Conservation (phyloP, 2,888 invertebrate genomes). For the Anticlea derivata region DNA sequence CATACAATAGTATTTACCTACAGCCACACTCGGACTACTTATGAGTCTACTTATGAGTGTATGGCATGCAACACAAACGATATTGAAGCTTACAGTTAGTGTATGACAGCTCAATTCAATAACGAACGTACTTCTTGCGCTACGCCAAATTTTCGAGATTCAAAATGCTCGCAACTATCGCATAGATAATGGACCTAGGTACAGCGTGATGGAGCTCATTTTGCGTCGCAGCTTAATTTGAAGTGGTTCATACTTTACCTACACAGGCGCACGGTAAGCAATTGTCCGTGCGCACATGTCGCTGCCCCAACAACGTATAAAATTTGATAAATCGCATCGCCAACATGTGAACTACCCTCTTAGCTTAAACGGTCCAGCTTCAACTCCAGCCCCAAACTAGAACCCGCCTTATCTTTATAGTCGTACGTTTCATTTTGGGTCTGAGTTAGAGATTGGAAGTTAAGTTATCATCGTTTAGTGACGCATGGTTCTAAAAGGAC, state of each 20-base stretch:
- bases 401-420: conserved; percentile 35
- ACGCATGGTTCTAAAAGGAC: conserved; percentile 42
- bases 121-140: too few species aligned
- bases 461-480: conserved; percentile 71
- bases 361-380: conserved; percentile 71
- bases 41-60: too few species aligned
- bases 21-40: not conserved
- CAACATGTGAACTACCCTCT: conserved; percentile 83
- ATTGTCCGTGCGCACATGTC: conserved; percentile 80
- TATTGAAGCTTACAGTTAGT: not conserved
- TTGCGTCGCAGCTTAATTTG: conserved; percentile 4
- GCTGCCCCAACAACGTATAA: conserved; percentile 73
- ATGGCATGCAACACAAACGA: not conserved
- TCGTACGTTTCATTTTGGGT: conserved; percentile 38
- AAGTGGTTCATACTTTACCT: conserved; percentile 24
- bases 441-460: conserved; percentile 48
- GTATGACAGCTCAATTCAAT: not conserved
- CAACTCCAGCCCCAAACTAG: conserved; percentile 31
- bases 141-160: not conserved
- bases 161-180: not conserved
- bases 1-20: not conserved
- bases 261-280: conserved; percentile 55
- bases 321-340: conserved; percentile 82
- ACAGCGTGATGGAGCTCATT: conserved; percentile 14
- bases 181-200: not conserved